phyloP scores from a whole-genome alignment of 2,797 vertebrate species.

The Limnodromus scolopaceus region DNA sequence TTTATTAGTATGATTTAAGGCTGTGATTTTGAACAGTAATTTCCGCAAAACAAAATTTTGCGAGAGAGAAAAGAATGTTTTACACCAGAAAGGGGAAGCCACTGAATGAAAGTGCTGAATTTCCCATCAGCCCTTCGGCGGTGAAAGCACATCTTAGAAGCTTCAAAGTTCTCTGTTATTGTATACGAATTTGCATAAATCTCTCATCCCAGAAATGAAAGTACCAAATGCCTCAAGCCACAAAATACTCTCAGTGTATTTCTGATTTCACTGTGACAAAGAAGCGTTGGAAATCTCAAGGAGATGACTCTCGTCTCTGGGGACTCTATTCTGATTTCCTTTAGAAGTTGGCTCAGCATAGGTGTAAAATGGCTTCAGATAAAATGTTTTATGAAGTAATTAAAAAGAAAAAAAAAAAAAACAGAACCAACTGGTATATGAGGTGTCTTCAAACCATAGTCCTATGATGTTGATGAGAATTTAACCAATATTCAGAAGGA shows the following conservation, averaged over 20 bases:
- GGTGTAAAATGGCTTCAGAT: conserved; percentile 3
- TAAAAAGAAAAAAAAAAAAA: background rate
- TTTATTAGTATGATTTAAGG: background rate
- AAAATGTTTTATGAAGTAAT: background rate
- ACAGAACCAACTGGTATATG: background rate
- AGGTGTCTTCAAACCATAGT: background rate
- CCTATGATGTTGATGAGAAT: background rate
- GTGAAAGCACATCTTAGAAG: conserved; percentile 2
- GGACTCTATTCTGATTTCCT: background rate
- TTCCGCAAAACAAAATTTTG: background rate
- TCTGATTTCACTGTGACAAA: conserved; percentile 18
- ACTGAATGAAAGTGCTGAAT: conserved; percentile 17
- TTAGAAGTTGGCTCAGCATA: background rate
- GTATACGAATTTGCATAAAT: background rate
- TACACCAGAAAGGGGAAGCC: background rate
- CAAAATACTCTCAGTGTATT: background rate
- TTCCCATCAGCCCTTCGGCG: background rate
- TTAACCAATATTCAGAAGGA: background rate
- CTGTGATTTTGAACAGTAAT: background rate
- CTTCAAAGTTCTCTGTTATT: conserved; percentile 28
- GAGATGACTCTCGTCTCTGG: background rate
- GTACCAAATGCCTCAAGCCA: conserved; percentile 26
- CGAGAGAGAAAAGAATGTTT: background rate
- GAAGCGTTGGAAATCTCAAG: background rate
- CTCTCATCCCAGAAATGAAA: conserved; percentile 34